A percentile compares a stretch with the other conserved stretches of the same genome.
These are phyloP conservation scores for Haplochromis vanheusdeni DNA, from an alignment of 2,113 vertebrate genomes.

Conservation along the genomic window DNA sequence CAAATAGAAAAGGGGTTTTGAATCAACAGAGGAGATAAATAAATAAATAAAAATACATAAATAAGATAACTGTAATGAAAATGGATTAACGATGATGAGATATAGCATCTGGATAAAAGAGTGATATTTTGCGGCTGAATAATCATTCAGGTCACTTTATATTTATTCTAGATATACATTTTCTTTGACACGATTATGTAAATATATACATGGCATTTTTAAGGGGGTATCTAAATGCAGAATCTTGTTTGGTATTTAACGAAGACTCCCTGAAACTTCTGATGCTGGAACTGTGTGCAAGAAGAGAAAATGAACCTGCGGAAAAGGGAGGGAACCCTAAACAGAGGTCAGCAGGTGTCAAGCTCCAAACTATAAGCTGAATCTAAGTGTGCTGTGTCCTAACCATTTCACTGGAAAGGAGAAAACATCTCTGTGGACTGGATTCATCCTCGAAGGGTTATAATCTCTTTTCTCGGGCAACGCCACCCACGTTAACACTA, in stretches of 20 bases:
- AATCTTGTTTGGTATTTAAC: constrained; percentile 47
- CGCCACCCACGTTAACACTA: constrained; percentile 55
- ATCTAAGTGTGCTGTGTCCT: constrained; percentile 69
- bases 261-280: constrained; percentile 65
- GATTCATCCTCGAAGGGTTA: background rate
- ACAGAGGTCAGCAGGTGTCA: constrained; percentile 20
- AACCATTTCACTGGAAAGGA: constrained; percentile 50
- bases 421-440: constrained; percentile 27
- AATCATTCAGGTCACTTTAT: constrained; percentile 44
- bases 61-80: background rate
- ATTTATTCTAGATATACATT: constrained; percentile 53
- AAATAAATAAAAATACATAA: background rate
- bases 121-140: constrained; percentile 8
- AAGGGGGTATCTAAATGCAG: constrained; percentile 14
- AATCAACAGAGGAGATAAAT: constrained; percentile 32
- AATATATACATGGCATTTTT: constrained; percentile 66
- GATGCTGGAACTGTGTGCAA: constrained; percentile 67
- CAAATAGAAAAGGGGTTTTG: constrained; percentile 68
- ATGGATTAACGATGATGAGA: constrained; percentile 10
- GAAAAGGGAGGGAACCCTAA: constrained; percentile 46
- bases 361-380: constrained; percentile 53
- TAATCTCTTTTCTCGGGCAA: background rate
- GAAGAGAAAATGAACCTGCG: constrained; percentile 44
- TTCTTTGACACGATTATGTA: constrained; percentile 60
- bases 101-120: background rate